Percentiles rank a stretch among this genome's conserved stretches.
These are phyloP conservation scores for Brachionus rubens DNA, from an alignment of 1,140 invertebrate genomes.

Conservation along the genomic window DNA sequence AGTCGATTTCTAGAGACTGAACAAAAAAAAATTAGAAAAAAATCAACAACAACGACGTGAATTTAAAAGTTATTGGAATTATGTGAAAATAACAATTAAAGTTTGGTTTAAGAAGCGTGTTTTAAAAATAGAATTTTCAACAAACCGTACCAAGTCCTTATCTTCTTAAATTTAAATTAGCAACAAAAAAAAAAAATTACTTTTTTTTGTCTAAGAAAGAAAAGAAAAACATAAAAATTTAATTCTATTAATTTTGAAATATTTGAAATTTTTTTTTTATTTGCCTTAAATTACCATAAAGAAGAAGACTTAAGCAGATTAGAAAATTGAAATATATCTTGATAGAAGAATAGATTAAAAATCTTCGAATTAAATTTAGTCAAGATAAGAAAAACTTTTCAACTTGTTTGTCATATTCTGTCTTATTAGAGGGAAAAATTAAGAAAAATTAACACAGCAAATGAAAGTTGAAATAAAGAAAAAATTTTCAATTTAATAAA, in stretches of 20 bases:
- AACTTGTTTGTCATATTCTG: no score
- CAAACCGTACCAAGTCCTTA: no score
- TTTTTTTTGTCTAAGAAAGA: no score
- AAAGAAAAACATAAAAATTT: no score
- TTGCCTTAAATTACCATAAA: constrained; percentile 8
- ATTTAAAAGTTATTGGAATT: neutral
- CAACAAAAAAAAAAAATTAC: no score
- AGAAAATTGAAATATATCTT: neutral
- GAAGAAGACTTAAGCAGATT: neutral
- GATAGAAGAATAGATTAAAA: no score
- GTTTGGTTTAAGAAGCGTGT: neutral
- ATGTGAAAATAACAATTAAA: constrained; percentile 7
- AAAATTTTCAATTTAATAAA: constrained; percentile 16
- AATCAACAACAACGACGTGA: neutral
- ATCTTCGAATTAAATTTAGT: neutral
- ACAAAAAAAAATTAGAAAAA: neutral
- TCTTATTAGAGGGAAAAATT: neutral
- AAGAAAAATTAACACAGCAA: neutral
- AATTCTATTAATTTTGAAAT: no score
- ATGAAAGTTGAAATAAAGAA: neutral
- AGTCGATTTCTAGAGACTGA: constrained; percentile 15
- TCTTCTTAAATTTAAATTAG: no score
- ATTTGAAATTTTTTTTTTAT: neutral
- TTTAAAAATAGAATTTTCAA: no score
- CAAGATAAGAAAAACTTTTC: constrained; percentile 26